Percentiles rank a stretch among this genome's conserved stretches.
Conservation (phyloP, 2,797 vertebrate species). For the Sebastes cheni region DNA sequence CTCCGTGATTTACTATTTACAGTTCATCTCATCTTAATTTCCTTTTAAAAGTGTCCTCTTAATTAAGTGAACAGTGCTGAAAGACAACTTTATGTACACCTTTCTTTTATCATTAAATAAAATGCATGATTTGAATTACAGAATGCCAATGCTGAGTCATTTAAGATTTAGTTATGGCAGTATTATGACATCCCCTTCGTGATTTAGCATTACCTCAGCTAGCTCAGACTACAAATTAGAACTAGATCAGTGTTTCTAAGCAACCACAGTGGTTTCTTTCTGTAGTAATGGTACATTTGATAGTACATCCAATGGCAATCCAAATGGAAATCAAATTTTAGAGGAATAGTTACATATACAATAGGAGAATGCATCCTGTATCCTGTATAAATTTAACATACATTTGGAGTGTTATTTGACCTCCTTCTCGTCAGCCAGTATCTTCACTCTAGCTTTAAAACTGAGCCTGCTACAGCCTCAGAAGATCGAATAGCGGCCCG, state of each 20-base stretch:
- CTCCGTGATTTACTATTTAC: conserved; percentile 52
- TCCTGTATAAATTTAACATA: too few relatives aligned
- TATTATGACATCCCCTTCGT: neutral
- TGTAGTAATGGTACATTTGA: neutral
- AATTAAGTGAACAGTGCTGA: conserved; percentile 41
- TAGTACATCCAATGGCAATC: neutral
- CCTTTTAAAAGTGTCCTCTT: conserved; percentile 28
- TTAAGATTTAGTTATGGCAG: neutral
- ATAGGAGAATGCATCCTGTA: neutral
- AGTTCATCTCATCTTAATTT: conserved; percentile 41
- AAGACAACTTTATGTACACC: conserved; percentile 32
- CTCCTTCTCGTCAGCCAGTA: too few relatives aligned
- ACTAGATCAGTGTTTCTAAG: neutral
- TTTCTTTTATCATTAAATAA: conserved; percentile 25
- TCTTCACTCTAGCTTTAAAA: too few relatives aligned
- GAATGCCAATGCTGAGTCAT: conserved; percentile 1
- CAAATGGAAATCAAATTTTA: neutral
- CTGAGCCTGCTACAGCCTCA: too few relatives aligned
- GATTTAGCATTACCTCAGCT: neutral
- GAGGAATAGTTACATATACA: neutral
- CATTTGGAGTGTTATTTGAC: too few relatives aligned
- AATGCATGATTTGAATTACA: conserved; percentile 13
- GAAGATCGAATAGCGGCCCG: too few relatives aligned
- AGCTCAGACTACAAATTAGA: neutral
- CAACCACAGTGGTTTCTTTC: too few relatives aligned